These are phyloP conservation scores for Thunnus maccoyii DNA, from an alignment of 2,113 vertebrate genomes.

Conservation along the genomic window DNA sequence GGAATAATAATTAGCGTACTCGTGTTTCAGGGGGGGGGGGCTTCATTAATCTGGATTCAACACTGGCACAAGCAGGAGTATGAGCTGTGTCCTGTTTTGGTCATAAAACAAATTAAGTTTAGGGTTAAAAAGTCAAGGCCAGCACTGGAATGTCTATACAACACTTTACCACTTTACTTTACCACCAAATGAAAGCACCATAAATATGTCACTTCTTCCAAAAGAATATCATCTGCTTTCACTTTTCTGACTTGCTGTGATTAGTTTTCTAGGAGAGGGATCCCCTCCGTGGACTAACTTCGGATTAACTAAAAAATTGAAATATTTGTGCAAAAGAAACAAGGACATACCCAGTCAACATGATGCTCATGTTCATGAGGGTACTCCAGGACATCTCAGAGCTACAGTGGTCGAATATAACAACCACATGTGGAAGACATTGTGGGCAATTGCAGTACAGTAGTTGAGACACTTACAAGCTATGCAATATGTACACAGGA, in stretches of 20 bases:
- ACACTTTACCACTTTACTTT: background rate
- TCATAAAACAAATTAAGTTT: conserved; percentile 14
- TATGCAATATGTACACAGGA: conserved; percentile 76
- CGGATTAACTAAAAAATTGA: background rate
- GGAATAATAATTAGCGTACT: background rate
- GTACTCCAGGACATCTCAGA: conserved; percentile 24
- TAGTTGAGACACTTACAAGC: conserved; percentile 77
- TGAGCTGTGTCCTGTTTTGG: conserved; percentile 28
- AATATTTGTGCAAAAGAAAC: conserved; percentile 14
- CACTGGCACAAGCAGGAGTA: background rate
- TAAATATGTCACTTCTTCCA: conserved; percentile 16
- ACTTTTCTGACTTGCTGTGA: conserved; percentile 22
- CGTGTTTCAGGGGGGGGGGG: background rate
- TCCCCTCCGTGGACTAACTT: conserved; percentile 9
- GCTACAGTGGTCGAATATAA: conserved; percentile 42
- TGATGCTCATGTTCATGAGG: conserved; percentile 36
- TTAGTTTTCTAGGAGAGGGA: conserved; percentile 25
- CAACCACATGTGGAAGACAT: conserved; percentile 74
- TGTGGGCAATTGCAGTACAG: conserved; percentile 78
- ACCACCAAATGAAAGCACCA: background rate
- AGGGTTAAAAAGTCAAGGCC: conserved; percentile 19
- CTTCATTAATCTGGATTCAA: conserved; percentile 13
- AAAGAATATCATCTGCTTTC: conserved; percentile 33
- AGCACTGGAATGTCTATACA: background rate
- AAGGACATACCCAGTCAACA: conserved; percentile 7